A percentile compares a stretch with the other conserved stretches of the same genome.
Conservation (phyloP, 1,140 invertebrate genomes). For the Drosophila carrolli region DNA sequence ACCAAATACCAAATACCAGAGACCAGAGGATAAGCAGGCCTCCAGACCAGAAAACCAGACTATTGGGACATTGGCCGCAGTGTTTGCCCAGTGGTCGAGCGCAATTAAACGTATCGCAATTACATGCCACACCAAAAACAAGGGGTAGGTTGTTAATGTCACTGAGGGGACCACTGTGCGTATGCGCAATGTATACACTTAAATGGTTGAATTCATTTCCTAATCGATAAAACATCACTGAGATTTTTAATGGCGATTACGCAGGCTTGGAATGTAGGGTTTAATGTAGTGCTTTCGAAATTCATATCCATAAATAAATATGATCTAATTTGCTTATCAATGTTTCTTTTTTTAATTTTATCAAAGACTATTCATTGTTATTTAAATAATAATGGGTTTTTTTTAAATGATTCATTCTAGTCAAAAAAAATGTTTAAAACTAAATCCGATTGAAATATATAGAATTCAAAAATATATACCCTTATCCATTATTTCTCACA, state of each 20-base stretch:
- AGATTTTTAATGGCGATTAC: background rate
- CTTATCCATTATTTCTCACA: background rate
- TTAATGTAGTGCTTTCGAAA: too few relatives aligned
- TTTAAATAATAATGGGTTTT: too few relatives aligned
- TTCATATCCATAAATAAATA: too few relatives aligned
- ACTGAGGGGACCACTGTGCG: slow-evolving; percentile 22
- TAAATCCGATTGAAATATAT: background rate
- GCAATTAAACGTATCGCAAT: slow-evolving; percentile 66
- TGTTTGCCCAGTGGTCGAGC: slow-evolving; percentile 42
- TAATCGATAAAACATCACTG: slow-evolving; percentile 17
- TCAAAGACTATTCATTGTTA: too few relatives aligned
- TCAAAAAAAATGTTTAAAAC: background rate
- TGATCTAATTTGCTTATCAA: too few relatives aligned
- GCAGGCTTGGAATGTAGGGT: background rate
- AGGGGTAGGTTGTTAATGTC: slow-evolving; percentile 6
- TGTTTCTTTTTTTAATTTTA: too few relatives aligned
- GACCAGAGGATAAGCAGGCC: slow-evolving; percentile 4
- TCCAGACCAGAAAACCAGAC: slow-evolving; percentile 8
- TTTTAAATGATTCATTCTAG: too few relatives aligned
- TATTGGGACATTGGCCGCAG: slow-evolving; percentile 20
- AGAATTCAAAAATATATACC: background rate
- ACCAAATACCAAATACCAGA: slow-evolving; percentile 1
- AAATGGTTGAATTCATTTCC: slow-evolving; percentile 4
- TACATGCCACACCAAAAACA: slow-evolving; percentile 37
- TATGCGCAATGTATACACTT: slow-evolving; percentile 48